Evolutionary conservation across 35 echinoderm and acorn worm genomes (phyloP).

Genomic region (Ophioderma brevispina): DNA sequence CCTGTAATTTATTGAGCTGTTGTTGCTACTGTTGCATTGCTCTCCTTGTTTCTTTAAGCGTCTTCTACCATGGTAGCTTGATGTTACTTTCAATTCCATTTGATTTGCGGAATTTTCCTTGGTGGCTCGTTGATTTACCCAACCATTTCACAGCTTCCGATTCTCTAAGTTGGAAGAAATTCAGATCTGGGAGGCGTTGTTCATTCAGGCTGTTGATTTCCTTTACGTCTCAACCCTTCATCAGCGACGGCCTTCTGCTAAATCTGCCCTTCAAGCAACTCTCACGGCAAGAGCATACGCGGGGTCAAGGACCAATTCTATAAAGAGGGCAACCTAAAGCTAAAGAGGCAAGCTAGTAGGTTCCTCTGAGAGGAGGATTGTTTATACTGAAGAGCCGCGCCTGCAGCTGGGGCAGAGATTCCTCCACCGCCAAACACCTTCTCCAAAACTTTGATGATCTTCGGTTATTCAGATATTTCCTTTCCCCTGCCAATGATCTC

Average conservation of each 20-base stretch:
- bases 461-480: not conserved
- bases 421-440: slow-evolving; percentile 68
- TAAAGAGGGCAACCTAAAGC: slow-evolving; percentile 47
- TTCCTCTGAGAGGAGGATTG: slow-evolving; percentile 17
- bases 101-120: not conserved
- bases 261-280: not conserved
- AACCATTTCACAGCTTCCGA: slow-evolving; percentile 21
- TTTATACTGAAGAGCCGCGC: slow-evolving; percentile 50
- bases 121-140: not conserved
- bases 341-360: not conserved
- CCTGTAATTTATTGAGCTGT: slow-evolving; percentile 37
- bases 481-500: slow-evolving; percentile 52
- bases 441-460: slow-evolving; percentile 31
- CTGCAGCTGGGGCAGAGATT: slow-evolving; percentile 43
- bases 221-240: slow-evolving; percentile 52
- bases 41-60: slow-evolving; percentile 35
- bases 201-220: too few species aligned
- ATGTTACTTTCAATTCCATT: too few species aligned
- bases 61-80: not conserved
- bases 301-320: slow-evolving; percentile 22
- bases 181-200: not conserved
- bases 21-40: slow-evolving; percentile 48
- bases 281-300: slow-evolving; percentile 20
- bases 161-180: not conserved
- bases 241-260: slow-evolving; percentile 43